These are phyloP conservation scores for Stegastes partitus DNA, from an alignment of 2,113 vertebrate genomes.

Conservation along the genomic window DNA sequence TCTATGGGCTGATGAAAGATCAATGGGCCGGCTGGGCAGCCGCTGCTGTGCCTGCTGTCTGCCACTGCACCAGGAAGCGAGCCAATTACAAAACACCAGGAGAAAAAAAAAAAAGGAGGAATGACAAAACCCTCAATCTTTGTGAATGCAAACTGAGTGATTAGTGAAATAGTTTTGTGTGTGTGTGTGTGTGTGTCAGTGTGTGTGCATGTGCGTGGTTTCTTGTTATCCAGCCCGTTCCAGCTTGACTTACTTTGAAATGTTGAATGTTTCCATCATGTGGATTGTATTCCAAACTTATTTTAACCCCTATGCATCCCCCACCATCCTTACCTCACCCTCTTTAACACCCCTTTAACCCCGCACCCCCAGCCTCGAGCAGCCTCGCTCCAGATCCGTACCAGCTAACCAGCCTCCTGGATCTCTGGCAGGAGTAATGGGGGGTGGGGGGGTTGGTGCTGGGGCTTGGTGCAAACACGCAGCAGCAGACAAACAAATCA, in stretches of 20 bases:
- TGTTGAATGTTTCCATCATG: slow-evolving; percentile 59
- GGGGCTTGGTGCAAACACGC: slow-evolving; percentile 65
- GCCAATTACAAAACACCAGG: slow-evolving; percentile 74
- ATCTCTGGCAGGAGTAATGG: slow-evolving; percentile 59
- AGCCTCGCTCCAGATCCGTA: slow-evolving; percentile 57
- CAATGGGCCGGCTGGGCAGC: slow-evolving; percentile 78
- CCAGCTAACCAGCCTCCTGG: slow-evolving; percentile 64
- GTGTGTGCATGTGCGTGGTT: slow-evolving; percentile 21
- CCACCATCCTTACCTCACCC: slow-evolving; percentile 51
- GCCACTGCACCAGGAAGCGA: slow-evolving; percentile 73
- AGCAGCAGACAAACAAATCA: slow-evolving; percentile 81
- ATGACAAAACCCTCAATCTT: slow-evolving; percentile 55
- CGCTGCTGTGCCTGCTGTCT: slow-evolving; percentile 72
- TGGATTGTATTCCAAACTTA: slow-evolving; percentile 67
- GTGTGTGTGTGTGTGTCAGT: slow-evolving; percentile 20
- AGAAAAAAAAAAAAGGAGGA: slow-evolving; percentile 51
- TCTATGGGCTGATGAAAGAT: slow-evolving; percentile 83
- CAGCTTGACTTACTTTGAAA: slow-evolving; percentile 53
- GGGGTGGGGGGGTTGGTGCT: slow-evolving; percentile 65
- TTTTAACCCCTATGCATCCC: slow-evolving; percentile 54
- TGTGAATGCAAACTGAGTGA: slow-evolving; percentile 56
- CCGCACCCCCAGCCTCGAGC: slow-evolving; percentile 36
- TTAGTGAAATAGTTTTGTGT: slow-evolving; percentile 40
- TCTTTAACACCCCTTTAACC: slow-evolving; percentile 68
- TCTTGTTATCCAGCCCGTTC: slow-evolving; percentile 27